Conservation (phyloP, 2,888 invertebrate species). For the Nematopogon swammerdamellus region DNA sequence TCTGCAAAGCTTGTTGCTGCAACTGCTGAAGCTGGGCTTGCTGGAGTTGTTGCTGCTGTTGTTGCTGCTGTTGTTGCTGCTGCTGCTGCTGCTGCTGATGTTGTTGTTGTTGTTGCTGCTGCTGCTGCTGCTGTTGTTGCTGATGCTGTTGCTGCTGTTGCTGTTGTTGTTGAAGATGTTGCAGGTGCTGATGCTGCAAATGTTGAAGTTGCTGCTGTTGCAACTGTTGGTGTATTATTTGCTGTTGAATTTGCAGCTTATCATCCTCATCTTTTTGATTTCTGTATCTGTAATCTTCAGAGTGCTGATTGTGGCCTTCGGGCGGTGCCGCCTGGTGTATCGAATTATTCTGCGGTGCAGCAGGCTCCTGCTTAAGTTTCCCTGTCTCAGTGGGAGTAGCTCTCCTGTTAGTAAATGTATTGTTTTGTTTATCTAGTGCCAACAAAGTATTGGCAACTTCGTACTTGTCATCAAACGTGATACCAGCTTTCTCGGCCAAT, state of each 20-base stretch:
- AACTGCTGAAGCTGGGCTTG: conserved; percentile 25
- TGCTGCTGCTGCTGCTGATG: conserved; percentile 20
- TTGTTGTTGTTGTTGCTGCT: conserved; percentile 14
- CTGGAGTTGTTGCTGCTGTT: conserved; percentile 11
- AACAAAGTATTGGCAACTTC: conserved; percentile 64
- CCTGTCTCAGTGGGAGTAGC: neutral
- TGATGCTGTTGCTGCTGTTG: conserved; percentile 6
- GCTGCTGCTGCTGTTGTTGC: conserved; percentile 11
- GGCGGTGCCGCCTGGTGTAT: conserved; percentile 20
- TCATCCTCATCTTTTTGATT: conserved; percentile 49
- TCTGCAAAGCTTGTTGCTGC: conserved; percentile 34
- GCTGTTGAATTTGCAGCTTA: conserved; percentile 33
- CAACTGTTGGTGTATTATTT: conserved; percentile 17
- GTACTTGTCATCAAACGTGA: conserved; percentile 72
- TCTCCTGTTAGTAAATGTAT: conserved; percentile 36
- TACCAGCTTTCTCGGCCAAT: conserved; percentile 69
- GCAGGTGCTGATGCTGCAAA: conserved; percentile 19
- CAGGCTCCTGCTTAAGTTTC: neutral
- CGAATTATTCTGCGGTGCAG: neutral
- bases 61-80: conserved; percentile 26
- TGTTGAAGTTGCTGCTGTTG: conserved; percentile 14
- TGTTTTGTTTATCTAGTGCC: conserved; percentile 64
- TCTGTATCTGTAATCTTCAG: conserved; percentile 39
- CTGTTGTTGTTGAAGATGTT: conserved; percentile 25
- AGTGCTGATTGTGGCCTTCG: conserved; percentile 25